phyloP scores from a whole-genome alignment of 2,113 vertebrate species.

The Erpornis zantholeuca region DNA sequence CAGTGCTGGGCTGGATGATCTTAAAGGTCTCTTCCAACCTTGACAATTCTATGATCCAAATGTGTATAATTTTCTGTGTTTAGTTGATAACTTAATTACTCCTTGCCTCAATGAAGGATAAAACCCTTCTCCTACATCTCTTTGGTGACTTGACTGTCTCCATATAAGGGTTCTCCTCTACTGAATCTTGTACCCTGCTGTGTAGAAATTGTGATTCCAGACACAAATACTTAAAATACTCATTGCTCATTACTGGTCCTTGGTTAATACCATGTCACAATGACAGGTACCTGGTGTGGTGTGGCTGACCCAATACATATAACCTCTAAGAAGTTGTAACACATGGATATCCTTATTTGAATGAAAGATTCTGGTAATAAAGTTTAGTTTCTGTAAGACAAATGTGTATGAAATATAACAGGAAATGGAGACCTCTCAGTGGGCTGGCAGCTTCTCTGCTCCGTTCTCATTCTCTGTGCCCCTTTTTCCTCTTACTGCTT shows the following conservation, averaged over 20 bases:
- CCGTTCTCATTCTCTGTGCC: not conserved
- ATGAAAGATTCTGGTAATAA: not conserved
- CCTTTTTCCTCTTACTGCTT: rapidly evolving
- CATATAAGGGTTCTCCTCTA: not conserved
- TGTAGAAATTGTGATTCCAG: not conserved
- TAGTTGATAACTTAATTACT: not conserved
- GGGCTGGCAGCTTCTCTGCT: not conserved
- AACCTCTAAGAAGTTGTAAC: not conserved
- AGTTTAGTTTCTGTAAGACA: not conserved
- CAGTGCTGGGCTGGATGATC: not conserved
- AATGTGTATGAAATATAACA: not conserved
- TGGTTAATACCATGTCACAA: not conserved
- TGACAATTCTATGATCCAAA: not conserved
- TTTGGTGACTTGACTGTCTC: not conserved
- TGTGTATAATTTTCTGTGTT: not conserved
- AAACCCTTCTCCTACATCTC: not conserved
- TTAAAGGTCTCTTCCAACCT: not conserved
- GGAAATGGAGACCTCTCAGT: not conserved
- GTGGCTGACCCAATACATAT: not conserved
- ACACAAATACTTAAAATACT: not conserved
- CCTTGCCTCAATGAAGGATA: not conserved
- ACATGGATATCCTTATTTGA: not conserved
- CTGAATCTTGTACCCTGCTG: not conserved
- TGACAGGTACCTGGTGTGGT: not conserved
- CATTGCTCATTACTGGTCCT: not conserved